Percentiles rank a stretch among this genome's conserved stretches.
Conservation (phyloP, 1,140 invertebrate genomes). For the Sitodiplosis mosellana region DNA sequence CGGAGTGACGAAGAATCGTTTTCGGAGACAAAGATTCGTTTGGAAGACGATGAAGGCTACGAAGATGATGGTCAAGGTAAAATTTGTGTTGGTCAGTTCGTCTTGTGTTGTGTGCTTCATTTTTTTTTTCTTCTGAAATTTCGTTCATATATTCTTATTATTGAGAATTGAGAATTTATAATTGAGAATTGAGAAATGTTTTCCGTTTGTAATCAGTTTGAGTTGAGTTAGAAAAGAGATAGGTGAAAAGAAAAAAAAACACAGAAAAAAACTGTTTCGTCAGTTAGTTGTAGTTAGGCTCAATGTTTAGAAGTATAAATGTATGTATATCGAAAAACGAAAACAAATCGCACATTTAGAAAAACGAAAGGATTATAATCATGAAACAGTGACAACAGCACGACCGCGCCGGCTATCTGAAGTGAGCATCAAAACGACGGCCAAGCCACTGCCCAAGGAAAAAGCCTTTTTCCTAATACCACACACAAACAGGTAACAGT, state of each 20-base stretch:
- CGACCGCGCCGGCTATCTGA: slow-evolving; percentile 83
- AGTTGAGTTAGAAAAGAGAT: neutral
- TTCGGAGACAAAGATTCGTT: slow-evolving; percentile 45
- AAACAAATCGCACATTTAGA: neutral
- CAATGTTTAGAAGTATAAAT: neutral
- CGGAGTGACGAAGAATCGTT: slow-evolving; percentile 45
- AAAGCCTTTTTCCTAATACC: slow-evolving; percentile 93
- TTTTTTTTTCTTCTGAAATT: too few species aligned
- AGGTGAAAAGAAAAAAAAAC: neutral
- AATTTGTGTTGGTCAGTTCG: slow-evolving; percentile 5
- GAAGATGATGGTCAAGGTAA: slow-evolving; percentile 26
- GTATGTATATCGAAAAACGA: too few species aligned
- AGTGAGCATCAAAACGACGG: slow-evolving; percentile 66
- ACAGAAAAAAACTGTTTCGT: neutral
- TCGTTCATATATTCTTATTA: too few species aligned
- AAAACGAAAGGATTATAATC: slow-evolving; percentile 6
- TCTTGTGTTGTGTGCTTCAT: too few species aligned
- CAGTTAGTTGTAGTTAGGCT: too few species aligned
- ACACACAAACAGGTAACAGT: slow-evolving; percentile 68
- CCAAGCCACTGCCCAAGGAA: slow-evolving; percentile 85
- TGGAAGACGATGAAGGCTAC: slow-evolving; percentile 35
- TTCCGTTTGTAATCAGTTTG: too few species aligned
- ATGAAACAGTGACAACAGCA: slow-evolving; percentile 30
- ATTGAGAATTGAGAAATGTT: too few species aligned
- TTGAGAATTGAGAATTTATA: too few species aligned